Conservation (phyloP, 2,113 vertebrate species). For the Stegostoma tigrinum region DNA sequence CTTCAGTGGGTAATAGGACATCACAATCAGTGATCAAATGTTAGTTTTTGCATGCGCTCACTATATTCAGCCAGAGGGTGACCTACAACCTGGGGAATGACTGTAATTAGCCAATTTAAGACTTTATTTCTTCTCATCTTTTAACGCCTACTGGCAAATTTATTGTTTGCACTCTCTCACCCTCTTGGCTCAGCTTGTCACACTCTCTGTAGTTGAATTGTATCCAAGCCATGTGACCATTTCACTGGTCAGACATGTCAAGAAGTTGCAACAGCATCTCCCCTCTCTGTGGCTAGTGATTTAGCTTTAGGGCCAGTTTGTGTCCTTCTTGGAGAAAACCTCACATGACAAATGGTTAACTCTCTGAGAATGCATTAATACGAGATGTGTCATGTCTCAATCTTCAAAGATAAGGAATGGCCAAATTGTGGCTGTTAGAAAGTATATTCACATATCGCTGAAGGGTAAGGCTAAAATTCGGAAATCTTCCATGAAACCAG, state of each 20-base stretch:
- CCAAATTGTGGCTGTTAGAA: neutral
- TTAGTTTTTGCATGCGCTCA: neutral
- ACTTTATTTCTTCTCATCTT: neutral
- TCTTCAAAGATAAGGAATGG: neutral
- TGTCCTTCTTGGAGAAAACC: neutral
- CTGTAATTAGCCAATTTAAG: neutral
- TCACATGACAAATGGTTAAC: neutral
- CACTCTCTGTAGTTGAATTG: neutral
- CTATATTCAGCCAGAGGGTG: neutral
- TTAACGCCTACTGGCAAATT: neutral
- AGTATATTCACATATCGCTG: neutral
- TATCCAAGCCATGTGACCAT: neutral
- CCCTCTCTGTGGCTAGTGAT: neutral
- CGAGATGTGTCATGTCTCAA: neutral
- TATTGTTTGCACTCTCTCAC: neutral
- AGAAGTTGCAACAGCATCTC: neutral
- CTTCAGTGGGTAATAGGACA: too few species aligned
- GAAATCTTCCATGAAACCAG: neutral
- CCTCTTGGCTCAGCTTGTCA: neutral
- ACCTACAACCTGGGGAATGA: neutral
- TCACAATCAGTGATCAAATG: neutral
- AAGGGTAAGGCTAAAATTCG: neutral
- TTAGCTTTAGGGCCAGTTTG: neutral
- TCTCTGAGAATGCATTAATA: neutral
- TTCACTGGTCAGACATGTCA: neutral